Conservation (phyloP, 2,113 vertebrate species). For the Cathartes aura region DNA sequence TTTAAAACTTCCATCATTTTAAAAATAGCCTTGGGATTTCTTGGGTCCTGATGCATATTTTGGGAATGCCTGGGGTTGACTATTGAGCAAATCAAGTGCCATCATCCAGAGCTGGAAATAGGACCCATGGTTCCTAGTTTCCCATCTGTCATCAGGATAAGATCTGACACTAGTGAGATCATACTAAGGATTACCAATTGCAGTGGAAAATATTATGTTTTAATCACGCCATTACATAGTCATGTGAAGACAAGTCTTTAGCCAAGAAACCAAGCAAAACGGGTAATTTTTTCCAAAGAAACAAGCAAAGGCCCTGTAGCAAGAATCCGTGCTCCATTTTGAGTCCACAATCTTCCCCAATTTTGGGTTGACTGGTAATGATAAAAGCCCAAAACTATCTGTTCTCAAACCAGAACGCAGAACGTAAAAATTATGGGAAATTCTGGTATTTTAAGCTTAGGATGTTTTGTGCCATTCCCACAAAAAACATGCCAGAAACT, state of each 20-base stretch:
- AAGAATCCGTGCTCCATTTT: neutral
- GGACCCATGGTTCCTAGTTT: neutral
- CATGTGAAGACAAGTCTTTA: conserved; percentile 26
- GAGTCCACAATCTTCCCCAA: neutral
- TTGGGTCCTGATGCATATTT: neutral
- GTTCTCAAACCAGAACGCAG: neutral
- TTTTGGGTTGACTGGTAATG: neutral
- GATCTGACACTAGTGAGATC: conserved; percentile 51
- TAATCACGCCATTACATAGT: neutral
- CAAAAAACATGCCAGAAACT: neutral
- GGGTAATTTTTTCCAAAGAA: neutral
- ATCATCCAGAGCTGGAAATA: neutral
- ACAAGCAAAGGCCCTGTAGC: neutral
- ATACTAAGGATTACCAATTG: conserved; percentile 18
- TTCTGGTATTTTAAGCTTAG: neutral
- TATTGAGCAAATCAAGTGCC: conserved; percentile 14
- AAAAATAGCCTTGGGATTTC: neutral
- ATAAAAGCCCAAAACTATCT: neutral
- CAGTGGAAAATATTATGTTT: conserved; percentile 50
- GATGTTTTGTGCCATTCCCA: neutral
- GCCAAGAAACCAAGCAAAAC: conserved; percentile 18
- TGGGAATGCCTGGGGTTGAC: neutral
- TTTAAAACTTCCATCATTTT: neutral
- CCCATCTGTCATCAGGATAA: conserved; percentile 37
- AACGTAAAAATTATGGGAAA: neutral